Conservation (phyloP, 2,113 vertebrate genomes). For the Dipodomys spectabilis region DNA sequence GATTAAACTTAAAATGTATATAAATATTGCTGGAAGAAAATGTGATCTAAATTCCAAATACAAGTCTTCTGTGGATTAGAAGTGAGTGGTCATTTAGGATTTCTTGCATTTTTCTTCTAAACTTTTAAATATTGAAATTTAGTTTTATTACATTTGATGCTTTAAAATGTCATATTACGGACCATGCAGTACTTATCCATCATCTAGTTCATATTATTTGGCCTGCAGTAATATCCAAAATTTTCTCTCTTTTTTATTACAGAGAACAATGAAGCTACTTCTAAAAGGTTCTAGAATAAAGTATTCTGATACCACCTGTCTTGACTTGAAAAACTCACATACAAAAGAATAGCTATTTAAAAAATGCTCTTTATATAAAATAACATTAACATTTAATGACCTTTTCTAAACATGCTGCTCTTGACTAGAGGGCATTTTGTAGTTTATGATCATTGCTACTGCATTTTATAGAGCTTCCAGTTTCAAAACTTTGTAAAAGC, state of each 20-base stretch:
- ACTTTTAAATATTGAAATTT: not conserved
- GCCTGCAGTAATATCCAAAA: not conserved
- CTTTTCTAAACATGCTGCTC: not conserved
- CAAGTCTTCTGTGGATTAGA: not conserved
- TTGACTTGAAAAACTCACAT: slow-evolving; percentile 1
- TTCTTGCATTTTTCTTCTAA: not conserved
- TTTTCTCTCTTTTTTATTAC: not conserved
- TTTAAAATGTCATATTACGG: not conserved
- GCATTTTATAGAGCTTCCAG: not conserved
- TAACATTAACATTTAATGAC: slow-evolving; percentile 15
- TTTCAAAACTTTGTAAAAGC: slow-evolving; percentile 39
- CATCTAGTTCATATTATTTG: not conserved
- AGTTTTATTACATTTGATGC: not conserved
- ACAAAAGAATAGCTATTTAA: not conserved
- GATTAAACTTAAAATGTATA: not conserved
- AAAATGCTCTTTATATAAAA: slow-evolving; percentile 20
- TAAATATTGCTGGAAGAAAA: not conserved
- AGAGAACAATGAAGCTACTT: not conserved
- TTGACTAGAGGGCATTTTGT: not conserved
- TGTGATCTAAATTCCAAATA: not conserved
- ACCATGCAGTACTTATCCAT: not conserved
- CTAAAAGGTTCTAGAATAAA: not conserved
- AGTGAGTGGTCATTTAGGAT: not conserved
- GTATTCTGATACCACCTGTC: not conserved
- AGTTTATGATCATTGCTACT: not conserved